Evolutionary conservation across 2,888 invertebrate species (phyloP).

Genomic region (Noctua comes): DNA sequence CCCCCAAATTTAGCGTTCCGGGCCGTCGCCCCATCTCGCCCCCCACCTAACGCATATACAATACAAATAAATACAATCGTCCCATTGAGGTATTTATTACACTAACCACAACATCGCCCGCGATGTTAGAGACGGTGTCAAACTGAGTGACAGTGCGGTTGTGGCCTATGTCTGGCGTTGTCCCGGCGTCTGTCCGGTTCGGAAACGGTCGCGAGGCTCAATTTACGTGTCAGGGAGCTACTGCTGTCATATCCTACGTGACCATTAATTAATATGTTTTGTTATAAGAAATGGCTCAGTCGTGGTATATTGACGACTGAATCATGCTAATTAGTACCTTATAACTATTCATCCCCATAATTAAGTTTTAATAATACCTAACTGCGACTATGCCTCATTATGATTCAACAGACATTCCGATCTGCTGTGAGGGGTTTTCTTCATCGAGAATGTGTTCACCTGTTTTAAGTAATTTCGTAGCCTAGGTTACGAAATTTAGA

Average conservation of each 20-base stretch:
- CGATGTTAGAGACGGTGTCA: not conserved
- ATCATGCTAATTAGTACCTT: not conserved
- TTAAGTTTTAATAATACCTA: not conserved
- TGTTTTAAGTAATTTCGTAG: not conserved
- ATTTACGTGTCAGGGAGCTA: too few species aligned
- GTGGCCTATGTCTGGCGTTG: not conserved
- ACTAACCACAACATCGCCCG: not conserved
- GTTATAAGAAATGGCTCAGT: too few species aligned
- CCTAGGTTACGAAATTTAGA: too few species aligned
- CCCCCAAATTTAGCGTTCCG: too few species aligned
- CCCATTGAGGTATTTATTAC: not conserved
- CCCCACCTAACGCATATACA: too few species aligned
- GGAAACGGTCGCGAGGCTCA: not conserved
- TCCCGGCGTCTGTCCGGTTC: not conserved
- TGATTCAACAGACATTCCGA: not conserved
- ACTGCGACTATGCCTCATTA: not conserved
- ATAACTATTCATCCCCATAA: too few species aligned
- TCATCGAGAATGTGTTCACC: not conserved
- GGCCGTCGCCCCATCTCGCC: too few species aligned
- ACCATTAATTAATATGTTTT: too few species aligned
- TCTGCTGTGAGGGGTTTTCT: not conserved
- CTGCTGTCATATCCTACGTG: too few species aligned
- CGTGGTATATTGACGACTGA: too few species aligned
- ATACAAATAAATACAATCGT: too few species aligned
- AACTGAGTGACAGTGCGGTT: constrained; percentile 3